A percentile compares a stretch with the other conserved stretches of the same genome.
Evolutionary conservation across 2,797 vertebrate species (phyloP).

Genomic region (Centroberyx gerrardi): DNA sequence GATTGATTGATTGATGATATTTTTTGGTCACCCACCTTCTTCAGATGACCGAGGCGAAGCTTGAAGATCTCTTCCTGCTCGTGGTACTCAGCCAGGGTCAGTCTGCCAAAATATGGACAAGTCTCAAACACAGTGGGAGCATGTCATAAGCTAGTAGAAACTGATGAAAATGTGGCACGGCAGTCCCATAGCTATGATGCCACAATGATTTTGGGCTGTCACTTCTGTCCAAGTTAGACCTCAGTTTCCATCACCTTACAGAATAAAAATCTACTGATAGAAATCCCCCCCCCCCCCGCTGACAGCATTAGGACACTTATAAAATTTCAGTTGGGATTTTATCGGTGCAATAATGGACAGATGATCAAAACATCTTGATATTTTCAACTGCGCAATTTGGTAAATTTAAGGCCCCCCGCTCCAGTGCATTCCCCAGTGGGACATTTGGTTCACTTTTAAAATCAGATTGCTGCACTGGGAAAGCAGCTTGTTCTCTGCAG

Average conservation of each 20-base stretch:
- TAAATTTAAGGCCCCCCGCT: too few species aligned
- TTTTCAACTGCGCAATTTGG: too few species aligned
- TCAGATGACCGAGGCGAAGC: conserved; percentile 97
- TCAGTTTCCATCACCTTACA: too few species aligned
- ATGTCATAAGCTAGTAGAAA: neutral
- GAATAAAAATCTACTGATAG: too few species aligned
- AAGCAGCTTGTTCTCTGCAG: neutral
- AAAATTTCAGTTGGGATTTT: too few species aligned
- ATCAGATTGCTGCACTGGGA: too few species aligned
- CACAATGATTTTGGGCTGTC: neutral
- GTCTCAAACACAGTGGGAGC: neutral
- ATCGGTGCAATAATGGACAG: too few species aligned
- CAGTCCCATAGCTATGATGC: neutral
- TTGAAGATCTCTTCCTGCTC: conserved; percentile 99
- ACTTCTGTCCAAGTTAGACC: too few species aligned
- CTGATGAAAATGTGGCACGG: neutral
- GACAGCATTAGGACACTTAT: too few species aligned
- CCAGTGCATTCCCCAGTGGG: too few species aligned
- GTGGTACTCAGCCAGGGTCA: conserved; percentile 97
- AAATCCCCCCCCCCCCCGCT: too few species aligned
- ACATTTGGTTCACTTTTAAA: too few species aligned
- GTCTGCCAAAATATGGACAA: conserved; percentile 77
- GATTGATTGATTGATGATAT: neutral
- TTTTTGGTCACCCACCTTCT: conserved; percentile 71
- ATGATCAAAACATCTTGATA: neutral